Base-by-base conservation (phyloP, 2,113 vertebrate species). In the Ceyx cyanopectus region DNA sequence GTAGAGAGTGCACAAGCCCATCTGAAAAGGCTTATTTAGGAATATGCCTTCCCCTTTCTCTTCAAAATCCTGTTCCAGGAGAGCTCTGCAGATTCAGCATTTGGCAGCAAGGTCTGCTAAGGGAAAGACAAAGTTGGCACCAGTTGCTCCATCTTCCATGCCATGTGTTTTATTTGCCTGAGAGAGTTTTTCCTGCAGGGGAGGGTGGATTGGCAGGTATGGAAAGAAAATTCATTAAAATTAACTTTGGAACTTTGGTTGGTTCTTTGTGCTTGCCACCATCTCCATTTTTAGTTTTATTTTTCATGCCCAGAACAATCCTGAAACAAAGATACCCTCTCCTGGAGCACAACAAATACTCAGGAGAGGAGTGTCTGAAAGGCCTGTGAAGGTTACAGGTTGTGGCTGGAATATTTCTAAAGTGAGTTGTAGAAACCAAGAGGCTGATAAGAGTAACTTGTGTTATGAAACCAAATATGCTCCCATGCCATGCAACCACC, bases 201-300 rank as follows among this genome's bases (percentile, higher is more conserved):
- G 19, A 91, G 89, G 87, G 96, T 87, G 81, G 89, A 85, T 85
- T 95, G 81, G 84, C 87, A 94, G 51, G 89, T 94, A 94, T 18
- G 68, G 61, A 91, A 77, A 90, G 63, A 94, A 37, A 94, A 92
- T 77, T 85, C 17, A 87, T 93, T 93, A 89, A 91, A 92, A 81
- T 50, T 67, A 41, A 41, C 72, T 85, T 85, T 32, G 53, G 41
- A 41, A 41, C 72, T 85, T 85, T 32, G 53, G 41, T 79, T 9
- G 27, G 23, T 93, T 94, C 79, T 91, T 78, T 70, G 17, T 75
- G 40, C 79, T 94, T 75, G 85, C 63, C 85, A 89, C 56, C 24
- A 57, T 62, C 79, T 89, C 65, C 43, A 48, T 85, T 91, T 65
- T 74, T 32, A 27, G 58, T 91, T 95, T 82, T n/a, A 81, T 56